Evolutionary conservation across 1,140 invertebrate species (phyloP).

Genomic region (Colletes latitarsis): DNA sequence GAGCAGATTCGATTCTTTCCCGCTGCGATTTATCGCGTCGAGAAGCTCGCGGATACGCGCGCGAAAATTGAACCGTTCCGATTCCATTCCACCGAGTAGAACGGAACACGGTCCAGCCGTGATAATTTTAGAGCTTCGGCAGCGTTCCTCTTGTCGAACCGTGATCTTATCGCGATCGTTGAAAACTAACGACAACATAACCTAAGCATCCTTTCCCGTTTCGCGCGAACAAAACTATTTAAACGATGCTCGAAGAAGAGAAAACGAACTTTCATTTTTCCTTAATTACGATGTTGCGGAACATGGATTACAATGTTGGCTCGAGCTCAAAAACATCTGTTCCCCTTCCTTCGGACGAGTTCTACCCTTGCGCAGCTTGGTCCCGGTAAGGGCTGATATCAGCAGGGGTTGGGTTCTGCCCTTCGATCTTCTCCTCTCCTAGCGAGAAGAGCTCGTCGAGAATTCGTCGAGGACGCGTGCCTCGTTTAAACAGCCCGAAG

Average conservation of each 20-base stretch:
- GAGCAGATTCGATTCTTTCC: slow-evolving; percentile 73
- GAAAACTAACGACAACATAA: too few relatives aligned
- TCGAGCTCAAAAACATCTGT: slow-evolving; percentile 81
- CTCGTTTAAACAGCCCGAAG: slow-evolving; percentile 72
- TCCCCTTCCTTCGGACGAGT: slow-evolving; percentile 71
- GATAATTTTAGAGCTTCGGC: neutral
- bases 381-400: slow-evolving; percentile 70
- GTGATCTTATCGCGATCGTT: neutral
- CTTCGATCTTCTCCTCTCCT: slow-evolving; percentile 69
- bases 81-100: neutral
- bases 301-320: slow-evolving; percentile 81
- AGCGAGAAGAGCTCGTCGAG: slow-evolving; percentile 60
- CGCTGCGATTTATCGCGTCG: slow-evolving; percentile 52
- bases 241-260: neutral
- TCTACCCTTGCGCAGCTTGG: slow-evolving; percentile 66
- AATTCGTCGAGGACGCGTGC: slow-evolving; percentile 49
- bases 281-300: slow-evolving; percentile 81
- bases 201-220: too few relatives aligned
- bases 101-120: neutral
- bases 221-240: too few relatives aligned
- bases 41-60: slow-evolving; percentile 56
- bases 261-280: slow-evolving; percentile 73
- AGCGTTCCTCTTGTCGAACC: neutral
- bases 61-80: slow-evolving; percentile 45
- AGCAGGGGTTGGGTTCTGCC: slow-evolving; percentile 72